phyloP scores from a whole-genome alignment of 2,797 vertebrate genomes.

The Crenichthys baileyi region DNA sequence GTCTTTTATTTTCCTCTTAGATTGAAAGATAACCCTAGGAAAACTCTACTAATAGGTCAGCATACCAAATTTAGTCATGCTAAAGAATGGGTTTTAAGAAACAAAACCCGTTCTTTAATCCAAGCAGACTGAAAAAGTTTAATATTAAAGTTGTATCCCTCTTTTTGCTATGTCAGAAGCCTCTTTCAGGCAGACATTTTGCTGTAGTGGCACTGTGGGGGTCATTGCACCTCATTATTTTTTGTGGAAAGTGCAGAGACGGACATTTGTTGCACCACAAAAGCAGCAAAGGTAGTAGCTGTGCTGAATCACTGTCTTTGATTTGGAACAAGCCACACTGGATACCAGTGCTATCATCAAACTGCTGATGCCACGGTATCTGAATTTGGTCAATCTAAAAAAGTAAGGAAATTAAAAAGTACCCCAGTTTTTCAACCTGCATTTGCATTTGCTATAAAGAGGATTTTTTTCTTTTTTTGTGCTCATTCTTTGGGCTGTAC shows the following conservation, averaged over 20 bases:
- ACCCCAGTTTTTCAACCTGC: neutral
- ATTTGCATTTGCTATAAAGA: neutral
- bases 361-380: neutral
- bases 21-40: slow-evolving; percentile 25
- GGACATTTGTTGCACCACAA: slow-evolving; percentile 1
- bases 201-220: neutral
- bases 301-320: neutral
- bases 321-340: neutral
- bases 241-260: slow-evolving; percentile 3
- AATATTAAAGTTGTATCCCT: neutral
- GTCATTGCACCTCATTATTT: slow-evolving; percentile 4
- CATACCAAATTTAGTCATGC: slow-evolving; percentile 11
- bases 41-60: slow-evolving; percentile 21
- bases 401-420: neutral
- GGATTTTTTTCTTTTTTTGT: neutral
- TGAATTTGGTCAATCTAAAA: slow-evolving; percentile 7
- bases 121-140: neutral
- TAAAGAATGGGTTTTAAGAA: neutral
- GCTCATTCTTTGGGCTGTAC: neutral
- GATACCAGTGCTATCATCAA: neutral
- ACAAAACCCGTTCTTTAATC: slow-evolving; percentile 1
- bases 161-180: neutral
- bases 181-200: neutral
- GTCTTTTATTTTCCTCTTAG: slow-evolving; percentile 11
- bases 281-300: slow-evolving; percentile 5